Percentiles rank a stretch among this genome's conserved stretches.
Evolutionary conservation across 1,140 invertebrate genomes (phyloP).

Genomic region (Drosophila erecta): DNA sequence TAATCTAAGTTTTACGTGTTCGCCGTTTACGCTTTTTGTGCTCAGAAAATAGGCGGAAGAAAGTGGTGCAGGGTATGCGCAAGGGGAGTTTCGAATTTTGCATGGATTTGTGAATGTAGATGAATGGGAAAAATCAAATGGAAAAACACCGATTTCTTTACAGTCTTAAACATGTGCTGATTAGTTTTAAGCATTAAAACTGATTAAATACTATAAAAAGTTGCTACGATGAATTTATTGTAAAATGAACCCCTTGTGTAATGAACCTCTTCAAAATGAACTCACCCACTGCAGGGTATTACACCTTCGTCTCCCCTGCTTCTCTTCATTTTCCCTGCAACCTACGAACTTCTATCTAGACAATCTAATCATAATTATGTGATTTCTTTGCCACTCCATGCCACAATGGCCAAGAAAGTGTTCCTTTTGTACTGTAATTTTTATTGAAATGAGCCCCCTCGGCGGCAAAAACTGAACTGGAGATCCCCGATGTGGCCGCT

Average conservation of each 20-base stretch:
- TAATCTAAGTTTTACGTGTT: constrained; percentile 82
- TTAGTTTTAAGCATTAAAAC: too few species aligned
- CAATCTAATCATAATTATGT: constrained; percentile 78
- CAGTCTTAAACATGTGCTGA: too few species aligned
- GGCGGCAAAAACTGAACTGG: not conserved
- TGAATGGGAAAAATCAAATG: not conserved
- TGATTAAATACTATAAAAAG: too few species aligned
- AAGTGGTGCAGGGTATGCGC: not conserved
- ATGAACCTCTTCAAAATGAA: not conserved
- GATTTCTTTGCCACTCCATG: constrained; percentile 49
- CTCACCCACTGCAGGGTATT: constrained; percentile 2
- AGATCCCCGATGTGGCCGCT: constrained; percentile 21
- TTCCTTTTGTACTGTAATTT: constrained; percentile 64
- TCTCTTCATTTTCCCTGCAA: not conserved
- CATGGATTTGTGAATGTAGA: not conserved
- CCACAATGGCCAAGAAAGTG: constrained; percentile 29
- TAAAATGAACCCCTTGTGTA: not conserved
- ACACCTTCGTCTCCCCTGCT: not conserved
- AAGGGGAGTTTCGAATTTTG: not conserved
- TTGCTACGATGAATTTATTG: too few species aligned
- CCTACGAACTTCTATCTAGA: constrained; percentile 17
- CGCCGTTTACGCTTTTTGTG: constrained; percentile 66
- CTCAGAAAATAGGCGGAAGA: constrained; percentile 5
- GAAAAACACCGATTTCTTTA: too few species aligned
- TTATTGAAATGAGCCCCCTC: constrained; percentile 63